A percentile compares a stretch with the other conserved stretches of the same genome.
Evolutionary conservation across 2,113 vertebrate species (phyloP).

Genomic region (Sula dactylatra): DNA sequence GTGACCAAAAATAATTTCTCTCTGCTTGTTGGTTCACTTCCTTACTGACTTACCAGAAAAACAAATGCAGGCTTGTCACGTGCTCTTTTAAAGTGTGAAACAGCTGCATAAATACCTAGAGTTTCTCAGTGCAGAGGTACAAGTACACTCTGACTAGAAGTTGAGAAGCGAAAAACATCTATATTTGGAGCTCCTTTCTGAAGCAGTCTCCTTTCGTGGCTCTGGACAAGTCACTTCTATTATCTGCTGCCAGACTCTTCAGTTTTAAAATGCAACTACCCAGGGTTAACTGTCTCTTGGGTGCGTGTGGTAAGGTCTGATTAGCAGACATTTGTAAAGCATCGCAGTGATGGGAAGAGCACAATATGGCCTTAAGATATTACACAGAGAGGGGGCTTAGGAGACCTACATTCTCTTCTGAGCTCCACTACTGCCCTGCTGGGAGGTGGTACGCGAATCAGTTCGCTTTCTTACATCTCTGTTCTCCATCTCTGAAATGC

Average conservation of each 20-base stretch:
- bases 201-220: slow-evolving; percentile 14
- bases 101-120: background rate
- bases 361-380: slow-evolving; percentile 8
- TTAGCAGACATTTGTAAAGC: slow-evolving; percentile 17
- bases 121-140: background rate
- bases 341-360: background rate
- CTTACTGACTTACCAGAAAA: background rate
- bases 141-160: background rate
- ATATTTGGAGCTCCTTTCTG: slow-evolving; percentile 4
- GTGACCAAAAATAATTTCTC: background rate
- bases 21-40: background rate
- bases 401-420: background rate
- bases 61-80: background rate
- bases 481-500: slow-evolving; percentile 23
- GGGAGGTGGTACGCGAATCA: background rate
- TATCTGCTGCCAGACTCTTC: background rate
- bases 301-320: slow-evolving; percentile 7
- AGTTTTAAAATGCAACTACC: background rate
- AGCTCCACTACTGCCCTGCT: background rate
- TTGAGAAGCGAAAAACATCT: background rate
- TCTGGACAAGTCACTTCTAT: slow-evolving; percentile 9
- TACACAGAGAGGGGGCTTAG: background rate
- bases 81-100: background rate
- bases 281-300: slow-evolving; percentile 3
- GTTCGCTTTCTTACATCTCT: slow-evolving; percentile 4